Conservation (phyloP, 1,140 invertebrate genomes). For the Trissolcus basalis region DNA sequence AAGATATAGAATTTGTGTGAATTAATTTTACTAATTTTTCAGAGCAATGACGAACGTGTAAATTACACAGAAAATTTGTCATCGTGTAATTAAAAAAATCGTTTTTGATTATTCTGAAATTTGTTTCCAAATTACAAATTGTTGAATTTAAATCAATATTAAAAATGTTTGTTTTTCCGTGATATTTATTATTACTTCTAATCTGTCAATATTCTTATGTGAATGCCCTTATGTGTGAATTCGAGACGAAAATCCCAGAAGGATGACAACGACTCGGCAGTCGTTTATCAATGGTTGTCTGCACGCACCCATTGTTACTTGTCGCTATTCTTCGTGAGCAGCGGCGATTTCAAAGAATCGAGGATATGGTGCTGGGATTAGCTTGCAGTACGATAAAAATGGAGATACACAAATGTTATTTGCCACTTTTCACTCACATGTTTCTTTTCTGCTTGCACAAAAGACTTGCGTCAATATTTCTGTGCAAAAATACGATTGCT, state of each 20-base stretch:
- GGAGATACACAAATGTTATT: conserved; percentile 32
- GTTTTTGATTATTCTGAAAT: no score
- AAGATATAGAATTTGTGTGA: no score
- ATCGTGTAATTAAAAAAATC: no score
- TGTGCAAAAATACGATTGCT: conserved; percentile 20
- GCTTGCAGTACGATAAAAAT: conserved; percentile 19
- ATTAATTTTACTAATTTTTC: no score
- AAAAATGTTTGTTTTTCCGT: no score
- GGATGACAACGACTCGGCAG: conserved; percentile 13
- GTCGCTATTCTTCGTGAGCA: conserved; percentile 14
- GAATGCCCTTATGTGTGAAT: background rate
- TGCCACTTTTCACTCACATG: conserved; percentile 26
- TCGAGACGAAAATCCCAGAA: conserved; percentile 23
- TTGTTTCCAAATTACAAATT: no score
- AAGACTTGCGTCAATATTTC: conserved; percentile 22
- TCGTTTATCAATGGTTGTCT: conserved; percentile 43
- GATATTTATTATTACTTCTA: no score
- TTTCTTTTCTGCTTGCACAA: conserved; percentile 22
- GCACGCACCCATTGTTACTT: conserved; percentile 42
- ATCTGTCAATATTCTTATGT: background rate
- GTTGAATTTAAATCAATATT: no score
- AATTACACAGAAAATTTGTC: no score
- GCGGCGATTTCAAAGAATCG: background rate
- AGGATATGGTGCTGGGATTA: conserved; percentile 13
- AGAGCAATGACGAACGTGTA: no score